Percentiles rank a stretch among this genome's conserved stretches.
These are phyloP conservation scores for Itoplectis maculator DNA, from an alignment of 2,888 invertebrate genomes.

Conservation along the genomic window DNA sequence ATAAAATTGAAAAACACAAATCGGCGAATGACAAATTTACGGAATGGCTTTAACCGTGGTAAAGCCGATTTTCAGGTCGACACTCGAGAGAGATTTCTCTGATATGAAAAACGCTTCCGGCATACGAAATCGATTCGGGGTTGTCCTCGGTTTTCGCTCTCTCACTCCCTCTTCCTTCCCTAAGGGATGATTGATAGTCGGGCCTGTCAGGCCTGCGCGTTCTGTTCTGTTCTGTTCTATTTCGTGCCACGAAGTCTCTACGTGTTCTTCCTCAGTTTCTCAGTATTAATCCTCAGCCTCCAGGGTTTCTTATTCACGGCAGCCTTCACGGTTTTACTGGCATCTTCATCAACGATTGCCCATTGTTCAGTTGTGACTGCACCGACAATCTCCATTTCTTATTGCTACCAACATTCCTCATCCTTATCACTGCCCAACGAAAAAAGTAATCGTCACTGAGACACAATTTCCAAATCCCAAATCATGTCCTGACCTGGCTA, in stretches of 20 bases:
- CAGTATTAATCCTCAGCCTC: conserved; percentile 11
- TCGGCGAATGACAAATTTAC: conserved; percentile 31
- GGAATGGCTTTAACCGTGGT: conserved; percentile 37
- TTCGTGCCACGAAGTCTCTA: background rate
- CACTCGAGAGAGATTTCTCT: conserved; percentile 6
- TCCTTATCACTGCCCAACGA: too few species aligned
- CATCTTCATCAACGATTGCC: conserved; percentile 7
- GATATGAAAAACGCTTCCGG: conserved; percentile 53
- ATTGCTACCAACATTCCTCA: too few species aligned
- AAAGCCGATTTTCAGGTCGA: conserved; percentile 39
- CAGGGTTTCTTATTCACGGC: background rate
- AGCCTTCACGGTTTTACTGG: background rate
- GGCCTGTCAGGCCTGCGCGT: conserved; percentile 5
- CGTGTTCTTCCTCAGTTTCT: background rate
- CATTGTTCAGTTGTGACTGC: background rate
- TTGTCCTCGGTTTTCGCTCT: conserved; percentile 6
- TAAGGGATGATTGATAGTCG: conserved; percentile 44
- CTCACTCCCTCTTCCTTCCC: background rate
- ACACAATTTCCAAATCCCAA: too few species aligned
- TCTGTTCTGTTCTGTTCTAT: background rate
- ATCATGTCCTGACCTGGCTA: too few species aligned
- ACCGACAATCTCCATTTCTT: too few species aligned
- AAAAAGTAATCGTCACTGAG: too few species aligned
- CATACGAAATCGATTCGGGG: conserved; percentile 46
- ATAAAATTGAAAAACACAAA: conserved; percentile 50